Base-by-base conservation (phyloP, 2,113 vertebrate species). In the Acanthochromis polyacanthus region DNA sequence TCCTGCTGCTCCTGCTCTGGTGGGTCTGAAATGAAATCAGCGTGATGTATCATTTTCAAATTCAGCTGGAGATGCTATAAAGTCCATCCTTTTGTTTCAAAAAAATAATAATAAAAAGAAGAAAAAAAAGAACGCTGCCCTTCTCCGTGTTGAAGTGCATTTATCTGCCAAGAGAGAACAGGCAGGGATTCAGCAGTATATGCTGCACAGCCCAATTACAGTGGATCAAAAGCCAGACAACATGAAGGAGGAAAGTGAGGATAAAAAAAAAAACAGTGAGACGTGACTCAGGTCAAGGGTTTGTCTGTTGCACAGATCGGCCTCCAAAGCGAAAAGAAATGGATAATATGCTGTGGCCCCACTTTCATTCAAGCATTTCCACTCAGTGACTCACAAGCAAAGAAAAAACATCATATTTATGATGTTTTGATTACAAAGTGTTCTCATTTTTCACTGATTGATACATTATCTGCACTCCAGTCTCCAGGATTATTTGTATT, bases 171-270 rank as follows among this genome's bases (percentile, higher is more conserved):
- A 3, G 46, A 63, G 61, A 61, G 38, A 70, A 72, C 20, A 32
- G 28, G 58, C 28, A 50, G 40, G 1, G 20, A 72, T 80, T 63
- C 69, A 63, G 69, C n/a, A 15, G 43, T 59, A 60, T 65, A 40
- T 64, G 36, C 48, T 68, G 51, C 78, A 62, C 53, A 66, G 71
- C 23, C 80, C 82, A 88, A 83, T 88, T 88, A 88, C 60, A 62
- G 38, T 60, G 50, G 71, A 85, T 86, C 79, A 80, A 87, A 87
- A 86, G 78, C 40, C 75, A 32, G 78, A 36, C 36, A 81, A 65
- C 59, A 84, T 23, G 50, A 59, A 77, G 79, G 66, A 84, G 32
- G 43, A 65, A 75, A 83, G 61, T 57, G 58, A 65, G 52, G 46
- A 57, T 71, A 51, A 70, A 36, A 87, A 82, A 51, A 70, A 36